phyloP scores from a whole-genome alignment of 2,888 invertebrate species.

The Synergus gifuensis region DNA sequence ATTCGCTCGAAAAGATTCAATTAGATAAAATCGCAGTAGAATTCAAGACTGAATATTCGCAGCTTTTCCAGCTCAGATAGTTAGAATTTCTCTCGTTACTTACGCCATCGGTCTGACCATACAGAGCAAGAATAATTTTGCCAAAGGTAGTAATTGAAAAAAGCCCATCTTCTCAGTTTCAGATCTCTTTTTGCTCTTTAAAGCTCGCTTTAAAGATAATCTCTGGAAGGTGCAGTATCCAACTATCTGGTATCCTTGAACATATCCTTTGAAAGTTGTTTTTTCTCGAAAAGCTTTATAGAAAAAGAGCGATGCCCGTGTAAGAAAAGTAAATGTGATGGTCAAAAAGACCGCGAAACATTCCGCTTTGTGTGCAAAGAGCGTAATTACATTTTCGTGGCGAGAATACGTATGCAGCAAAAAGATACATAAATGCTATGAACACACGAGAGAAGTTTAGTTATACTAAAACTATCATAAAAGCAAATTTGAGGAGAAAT shows the following conservation, averaged over 20 bases:
- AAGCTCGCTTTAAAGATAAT: background rate
- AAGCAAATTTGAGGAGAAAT: conserved; percentile 16
- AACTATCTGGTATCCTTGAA: background rate
- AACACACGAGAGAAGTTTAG: conserved; percentile 26
- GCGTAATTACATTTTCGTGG: conserved; percentile 37
- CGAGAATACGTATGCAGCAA: conserved; percentile 33
- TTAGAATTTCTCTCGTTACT: conserved; percentile 48
- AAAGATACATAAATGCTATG: conserved; percentile 34
- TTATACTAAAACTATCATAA: conserved; percentile 22
- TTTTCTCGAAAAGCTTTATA: background rate
- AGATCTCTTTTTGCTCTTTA: conserved; percentile 3
- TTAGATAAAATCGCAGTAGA: conserved; percentile 63
- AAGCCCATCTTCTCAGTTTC: conserved; percentile 13
- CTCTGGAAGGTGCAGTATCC: background rate
- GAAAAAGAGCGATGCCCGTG: background rate
- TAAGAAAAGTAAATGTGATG: conserved; percentile 7
- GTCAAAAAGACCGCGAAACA: conserved; percentile 32
- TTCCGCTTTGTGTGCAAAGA: conserved; percentile 31
- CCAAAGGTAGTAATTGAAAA: conserved; percentile 34
- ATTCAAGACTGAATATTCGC: conserved; percentile 56
- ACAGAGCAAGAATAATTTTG: conserved; percentile 40
- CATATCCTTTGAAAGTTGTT: conserved; percentile 20
- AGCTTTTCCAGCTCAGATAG: conserved; percentile 49
- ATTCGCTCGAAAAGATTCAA: conserved; percentile 64
- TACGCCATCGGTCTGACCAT: conserved; percentile 13